Evolutionary conservation across 2,797 vertebrate species (phyloP).

Genomic region (Lutjanus campechanus): DNA sequence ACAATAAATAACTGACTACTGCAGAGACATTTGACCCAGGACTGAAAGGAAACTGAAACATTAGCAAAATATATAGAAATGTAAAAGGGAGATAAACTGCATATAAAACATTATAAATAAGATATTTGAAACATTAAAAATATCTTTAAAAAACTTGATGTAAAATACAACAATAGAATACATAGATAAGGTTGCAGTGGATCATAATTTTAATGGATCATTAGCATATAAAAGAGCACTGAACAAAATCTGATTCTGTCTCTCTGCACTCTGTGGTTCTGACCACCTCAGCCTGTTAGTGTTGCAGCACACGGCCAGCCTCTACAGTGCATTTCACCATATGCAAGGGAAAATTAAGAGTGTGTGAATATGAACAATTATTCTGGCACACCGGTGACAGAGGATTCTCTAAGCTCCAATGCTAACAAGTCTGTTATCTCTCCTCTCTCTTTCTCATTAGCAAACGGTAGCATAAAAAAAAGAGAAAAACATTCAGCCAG

Average conservation of each 20-base stretch:
- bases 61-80: no score
- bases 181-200: neutral
- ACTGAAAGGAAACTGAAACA: no score
- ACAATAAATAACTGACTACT: no score
- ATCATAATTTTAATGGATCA: neutral
- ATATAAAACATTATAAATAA: no score
- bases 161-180: no score
- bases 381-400: neutral
- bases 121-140: no score
- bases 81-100: no score
- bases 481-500: neutral
- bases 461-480: neutral
- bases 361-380: neutral
- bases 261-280: neutral
- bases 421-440: neutral
- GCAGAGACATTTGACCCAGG: no score
- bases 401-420: neutral
- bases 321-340: neutral
- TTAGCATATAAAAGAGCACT: neutral
- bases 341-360: neutral
- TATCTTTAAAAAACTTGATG: no score
- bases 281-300: neutral
- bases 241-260: neutral
- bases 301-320: neutral
- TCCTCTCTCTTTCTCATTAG: neutral